Conservation (phyloP, 2,113 vertebrate species). For the Oreochromis aureus region DNA sequence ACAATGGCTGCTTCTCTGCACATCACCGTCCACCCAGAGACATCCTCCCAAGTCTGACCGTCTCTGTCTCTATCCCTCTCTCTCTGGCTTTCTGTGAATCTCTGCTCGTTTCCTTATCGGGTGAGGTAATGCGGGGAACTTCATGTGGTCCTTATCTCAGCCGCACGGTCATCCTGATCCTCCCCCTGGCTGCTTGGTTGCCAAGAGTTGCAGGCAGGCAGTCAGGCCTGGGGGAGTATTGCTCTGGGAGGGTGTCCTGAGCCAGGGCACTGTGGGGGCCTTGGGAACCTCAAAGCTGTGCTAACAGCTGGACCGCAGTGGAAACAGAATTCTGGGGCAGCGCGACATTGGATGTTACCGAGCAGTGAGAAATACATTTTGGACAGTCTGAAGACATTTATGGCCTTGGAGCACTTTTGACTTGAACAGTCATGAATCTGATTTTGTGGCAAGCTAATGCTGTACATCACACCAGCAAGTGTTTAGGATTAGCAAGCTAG, state of each 20-base stretch:
- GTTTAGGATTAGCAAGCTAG: neutral
- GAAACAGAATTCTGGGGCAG: constrained; percentile 17
- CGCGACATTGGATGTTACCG: constrained; percentile 18
- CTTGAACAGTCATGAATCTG: neutral
- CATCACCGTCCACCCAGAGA: neutral
- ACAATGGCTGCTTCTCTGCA: neutral
- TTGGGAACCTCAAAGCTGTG: constrained; percentile 58
- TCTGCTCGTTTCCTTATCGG: constrained; percentile 64
- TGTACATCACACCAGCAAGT: neutral
- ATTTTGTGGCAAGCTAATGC: neutral
- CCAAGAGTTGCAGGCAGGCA: constrained; percentile 61
- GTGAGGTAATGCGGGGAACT: constrained; percentile 75
- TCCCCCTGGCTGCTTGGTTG: constrained; percentile 60
- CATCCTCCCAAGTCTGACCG: constrained; percentile 13
- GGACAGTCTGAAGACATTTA: neutral
- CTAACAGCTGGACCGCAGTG: constrained; percentile 33
- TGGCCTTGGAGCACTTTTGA: neutral
- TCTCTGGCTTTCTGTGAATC: constrained; percentile 1
- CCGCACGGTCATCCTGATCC: constrained; percentile 55
- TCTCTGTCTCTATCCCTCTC: neutral
- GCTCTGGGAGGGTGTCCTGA: constrained; percentile 26
- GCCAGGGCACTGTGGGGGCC: constrained; percentile 49
- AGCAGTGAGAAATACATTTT: neutral
- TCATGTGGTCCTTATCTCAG: constrained; percentile 69
- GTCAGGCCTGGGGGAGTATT: constrained; percentile 56